Evolutionary conservation across 2,113 vertebrate species (phyloP), one percentile per base, ranked within the genome.

Genomic region (Lycaon pictus): DNA sequence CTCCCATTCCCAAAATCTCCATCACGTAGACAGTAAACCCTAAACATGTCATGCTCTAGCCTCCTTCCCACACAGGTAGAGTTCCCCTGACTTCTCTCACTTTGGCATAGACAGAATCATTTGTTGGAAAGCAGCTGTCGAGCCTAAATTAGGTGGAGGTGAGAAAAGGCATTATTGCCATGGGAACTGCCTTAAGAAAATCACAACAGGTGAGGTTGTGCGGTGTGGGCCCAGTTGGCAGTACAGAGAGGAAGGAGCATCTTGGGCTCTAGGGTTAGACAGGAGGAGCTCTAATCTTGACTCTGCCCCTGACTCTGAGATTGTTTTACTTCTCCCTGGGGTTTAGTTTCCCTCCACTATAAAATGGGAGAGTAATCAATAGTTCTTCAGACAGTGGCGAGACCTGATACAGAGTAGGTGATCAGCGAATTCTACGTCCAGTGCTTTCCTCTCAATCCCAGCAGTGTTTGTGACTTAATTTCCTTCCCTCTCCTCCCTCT

Each of bases 171-270:
- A 3, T 27, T 6, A 8, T 37, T 4, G 22, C 60, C 53, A 7
- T 1, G 58, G n/a, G 17, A 10, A 6, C n/a, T 63, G 29, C 69
- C 58, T 22, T 63, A 67, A 65, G 83, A 80, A 51, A 77, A 51
- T 23, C 85, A 35, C 4, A 22, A 35, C 56, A 76, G 51, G 37
- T 3, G 23, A 58, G n/a, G 4, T 23, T 3, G 19, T 27, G 17
- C 0, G 0, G 17, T 5, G n/a, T 1, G 19, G 13, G 67, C 43
- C 60, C 2, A 22, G 56, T 7, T 11, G 62, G n/a, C 48, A 32
- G 74, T 15, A 25, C 15, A 29, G 76, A 11, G 12, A 55, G 37
- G 7, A 63, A 60, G n/a, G 15, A 56, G 23, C 1, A 11, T 4
- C 29, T 17, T 13, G 0, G 16, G 81, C 37, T 22, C 4, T 2